Conservation (phyloP, 2,888 invertebrate species). For the Spisula subtruncata region DNA sequence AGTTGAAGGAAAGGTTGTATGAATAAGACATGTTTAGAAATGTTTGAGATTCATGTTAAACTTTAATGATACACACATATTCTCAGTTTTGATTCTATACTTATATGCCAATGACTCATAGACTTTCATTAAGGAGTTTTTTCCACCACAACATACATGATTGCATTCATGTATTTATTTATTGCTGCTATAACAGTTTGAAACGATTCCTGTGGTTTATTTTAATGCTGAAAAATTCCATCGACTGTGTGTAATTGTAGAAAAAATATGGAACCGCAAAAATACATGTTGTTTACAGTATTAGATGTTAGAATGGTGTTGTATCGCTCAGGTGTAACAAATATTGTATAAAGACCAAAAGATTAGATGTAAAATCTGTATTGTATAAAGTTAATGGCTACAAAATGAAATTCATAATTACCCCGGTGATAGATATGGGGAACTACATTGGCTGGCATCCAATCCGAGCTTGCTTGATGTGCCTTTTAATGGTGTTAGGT, state of each 20-base stretch:
- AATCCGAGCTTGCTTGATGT: constrained; percentile 25
- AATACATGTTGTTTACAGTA: not conserved
- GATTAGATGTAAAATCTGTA: constrained; percentile 54
- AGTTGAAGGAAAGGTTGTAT: not conserved
- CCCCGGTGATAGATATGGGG: constrained; percentile 44
- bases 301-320: not conserved
- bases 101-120: not conserved
- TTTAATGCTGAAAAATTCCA: not conserved
- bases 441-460: constrained; percentile 38
- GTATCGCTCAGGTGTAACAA: constrained; percentile 55
- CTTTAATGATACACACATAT: not conserved
- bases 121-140: not conserved
- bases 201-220: not conserved
- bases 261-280: not conserved
- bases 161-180: not conserved
- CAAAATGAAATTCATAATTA: constrained; percentile 66
- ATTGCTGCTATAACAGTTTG: not conserved
- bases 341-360: constrained; percentile 46
- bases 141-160: not conserved
- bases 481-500: constrained; percentile 44
- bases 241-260: not conserved
- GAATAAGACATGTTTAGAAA: not conserved
- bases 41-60: not conserved
- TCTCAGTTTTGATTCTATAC: not conserved
- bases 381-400: constrained; percentile 62